Conservation (phyloP, 92 coral and sea anemone species). For the Bergia sp. region DNA sequence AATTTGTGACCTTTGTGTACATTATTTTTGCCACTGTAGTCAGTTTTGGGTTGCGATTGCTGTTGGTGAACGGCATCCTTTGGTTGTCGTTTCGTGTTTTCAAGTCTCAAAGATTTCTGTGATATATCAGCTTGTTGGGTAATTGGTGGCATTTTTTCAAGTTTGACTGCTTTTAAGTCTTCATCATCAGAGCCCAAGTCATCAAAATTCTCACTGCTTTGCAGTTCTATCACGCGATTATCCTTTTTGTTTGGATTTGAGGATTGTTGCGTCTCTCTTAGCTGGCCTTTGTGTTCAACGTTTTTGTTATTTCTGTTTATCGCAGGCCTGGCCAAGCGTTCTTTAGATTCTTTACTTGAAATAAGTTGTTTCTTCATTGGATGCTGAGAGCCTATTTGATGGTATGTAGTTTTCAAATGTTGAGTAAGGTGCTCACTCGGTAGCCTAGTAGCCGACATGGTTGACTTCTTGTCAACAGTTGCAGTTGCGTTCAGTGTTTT, state of each 20-base stretch:
- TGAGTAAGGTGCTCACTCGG: neutral
- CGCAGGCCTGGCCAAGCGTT: neutral
- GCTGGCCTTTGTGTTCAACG: neutral
- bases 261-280: neutral
- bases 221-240: neutral
- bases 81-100: neutral
- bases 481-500: neutral
- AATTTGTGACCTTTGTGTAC: neutral
- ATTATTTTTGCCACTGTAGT: neutral
- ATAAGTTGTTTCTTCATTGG: neutral
- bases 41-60: neutral
- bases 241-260: neutral
- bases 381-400: neutral
- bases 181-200: constrained; percentile 31
- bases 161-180: neutral
- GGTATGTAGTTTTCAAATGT: neutral
- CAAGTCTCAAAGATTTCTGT: neutral
- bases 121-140: neutral
- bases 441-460: neutral
- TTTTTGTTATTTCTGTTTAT: neutral
- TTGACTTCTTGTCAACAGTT: neutral
- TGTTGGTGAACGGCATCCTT: neutral
- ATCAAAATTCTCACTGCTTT: neutral
- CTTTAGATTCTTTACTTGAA: neutral
- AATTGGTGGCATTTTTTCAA: neutral